Conservation (phyloP, 2,113 vertebrate species). For the Myanophis thanlyinensis region DNA sequence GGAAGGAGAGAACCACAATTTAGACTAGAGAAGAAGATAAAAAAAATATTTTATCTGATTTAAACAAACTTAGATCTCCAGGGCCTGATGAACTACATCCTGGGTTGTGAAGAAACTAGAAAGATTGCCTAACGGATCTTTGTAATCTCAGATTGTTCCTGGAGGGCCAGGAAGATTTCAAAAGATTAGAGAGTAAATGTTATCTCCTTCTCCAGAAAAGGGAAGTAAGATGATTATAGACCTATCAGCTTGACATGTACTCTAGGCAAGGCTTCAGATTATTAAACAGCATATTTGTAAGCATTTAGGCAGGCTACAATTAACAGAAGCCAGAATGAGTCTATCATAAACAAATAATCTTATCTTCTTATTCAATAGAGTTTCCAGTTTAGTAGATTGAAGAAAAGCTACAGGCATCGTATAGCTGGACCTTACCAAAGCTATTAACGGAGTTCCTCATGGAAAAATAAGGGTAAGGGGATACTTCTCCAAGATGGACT, state of each 20-base stretch:
- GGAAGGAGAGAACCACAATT: neutral
- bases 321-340: neutral
- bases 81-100: neutral
- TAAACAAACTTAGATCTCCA: neutral
- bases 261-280: neutral
- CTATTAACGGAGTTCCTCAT: neutral
- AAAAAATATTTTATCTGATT: neutral
- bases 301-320: neutral
- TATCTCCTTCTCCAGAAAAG: neutral
- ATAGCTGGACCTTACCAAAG: neutral
- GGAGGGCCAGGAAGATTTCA: neutral
- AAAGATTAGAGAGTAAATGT: neutral
- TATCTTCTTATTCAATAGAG: neutral
- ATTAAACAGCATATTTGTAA: neutral
- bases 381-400: neutral
- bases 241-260: neutral
- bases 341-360: neutral
- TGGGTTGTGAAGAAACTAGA: neutral
- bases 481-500: neutral
- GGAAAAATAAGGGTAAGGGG: neutral
- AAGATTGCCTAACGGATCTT: neutral
- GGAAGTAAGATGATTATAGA: neutral
- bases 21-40: neutral
- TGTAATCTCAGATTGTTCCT: neutral
- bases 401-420: neutral